These are phyloP conservation scores for Cnemophilus loriae DNA, from an alignment of 2,113 vertebrate genomes.

Conservation along the genomic window DNA sequence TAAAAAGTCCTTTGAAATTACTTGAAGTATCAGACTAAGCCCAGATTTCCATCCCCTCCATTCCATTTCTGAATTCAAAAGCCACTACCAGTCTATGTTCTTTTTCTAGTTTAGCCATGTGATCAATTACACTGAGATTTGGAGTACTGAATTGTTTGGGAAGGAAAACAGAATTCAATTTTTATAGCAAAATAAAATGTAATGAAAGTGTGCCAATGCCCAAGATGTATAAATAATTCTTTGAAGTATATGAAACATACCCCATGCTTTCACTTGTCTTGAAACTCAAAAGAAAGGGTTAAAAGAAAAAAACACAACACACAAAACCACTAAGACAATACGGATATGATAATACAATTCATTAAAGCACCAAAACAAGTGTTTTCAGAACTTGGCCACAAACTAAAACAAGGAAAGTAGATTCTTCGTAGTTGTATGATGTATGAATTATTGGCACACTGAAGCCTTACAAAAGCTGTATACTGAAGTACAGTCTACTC, in stretches of 20 bases:
- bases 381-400: background rate
- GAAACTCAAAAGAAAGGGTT: background rate
- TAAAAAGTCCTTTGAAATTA: background rate
- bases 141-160: background rate
- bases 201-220: background rate
- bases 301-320: background rate
- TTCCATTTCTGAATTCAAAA: background rate
- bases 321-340: background rate
- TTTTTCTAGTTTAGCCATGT: background rate
- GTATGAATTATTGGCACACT: background rate
- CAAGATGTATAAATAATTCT: background rate
- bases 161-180: background rate
- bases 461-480: background rate
- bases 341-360: rapidly evolving
- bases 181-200: background rate
- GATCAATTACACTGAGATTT: background rate
- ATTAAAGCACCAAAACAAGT: background rate
- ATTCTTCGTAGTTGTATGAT: background rate
- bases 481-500: background rate
- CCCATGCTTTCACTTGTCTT: background rate
- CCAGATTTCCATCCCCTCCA: background rate
- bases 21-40: background rate
- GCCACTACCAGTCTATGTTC: background rate
- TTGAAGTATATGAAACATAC: background rate
- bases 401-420: background rate